Evolutionary conservation across 1,140 invertebrate genomes (phyloP), one percentile per base, ranked within the genome.

Genomic region (Dendroctonus valens): DNA sequence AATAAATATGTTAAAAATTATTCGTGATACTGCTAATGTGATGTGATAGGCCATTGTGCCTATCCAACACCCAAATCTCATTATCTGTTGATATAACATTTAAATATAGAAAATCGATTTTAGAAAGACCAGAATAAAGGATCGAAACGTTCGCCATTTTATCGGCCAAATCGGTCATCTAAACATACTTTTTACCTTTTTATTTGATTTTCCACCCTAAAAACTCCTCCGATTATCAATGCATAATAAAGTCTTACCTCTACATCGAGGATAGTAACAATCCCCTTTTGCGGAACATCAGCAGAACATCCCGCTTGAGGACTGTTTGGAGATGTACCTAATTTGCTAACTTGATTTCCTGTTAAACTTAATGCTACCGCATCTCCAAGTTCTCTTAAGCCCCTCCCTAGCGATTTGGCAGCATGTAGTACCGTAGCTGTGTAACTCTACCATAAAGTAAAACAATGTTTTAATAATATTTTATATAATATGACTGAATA

Each of bases 361-460:
- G 92, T 92, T 14, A 97, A 81, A 75, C 92, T 95, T 66, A 89
- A 93, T 0, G 94, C 94, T 11, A 98, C 92, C 39, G 91, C 93
- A 78, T 97, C 96, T n/a, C 95, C 91, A 63, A 99, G 83, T 54
- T 94, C 94, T 4, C 90, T 84, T 11, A 94, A 76, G 6, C 92
- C 92, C 77, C 92, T 91, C 38, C 91, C 91, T 7, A 94, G 79
- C 12, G 89, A 94, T 81, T 98, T 98, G 15, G 96, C 96, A 15
- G 95, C 95, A 80, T 96, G 94, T 11, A 98, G 85, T 51, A 98
- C 91, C 0, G 94, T 96, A 0, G 96, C 94, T 55, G 95, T 96
- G 75, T 98, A 98, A 71, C 94, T 97, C 73, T 93, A 46, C 7
- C 26, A 12, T 8, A n/a, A 46, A 46, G 7, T 5, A 39, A 41